These are phyloP conservation scores for Cosmia pyralina DNA, from an alignment of 2,888 invertebrate genomes.

Conservation along the genomic window DNA sequence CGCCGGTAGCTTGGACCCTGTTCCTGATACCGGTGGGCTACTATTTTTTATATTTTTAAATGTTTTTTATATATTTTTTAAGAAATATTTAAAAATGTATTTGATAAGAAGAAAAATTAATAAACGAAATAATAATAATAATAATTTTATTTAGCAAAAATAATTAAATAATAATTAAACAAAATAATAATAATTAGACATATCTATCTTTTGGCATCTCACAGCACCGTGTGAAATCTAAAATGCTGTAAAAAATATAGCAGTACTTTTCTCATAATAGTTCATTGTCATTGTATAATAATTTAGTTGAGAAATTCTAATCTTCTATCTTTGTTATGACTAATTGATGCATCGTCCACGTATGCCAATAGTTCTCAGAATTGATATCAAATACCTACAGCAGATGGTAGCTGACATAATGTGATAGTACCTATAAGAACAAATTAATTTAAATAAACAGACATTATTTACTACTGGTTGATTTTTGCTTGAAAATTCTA, in stretches of 20 bases:
- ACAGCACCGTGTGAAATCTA: slow-evolving; percentile 32
- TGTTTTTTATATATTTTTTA: too few relatives aligned
- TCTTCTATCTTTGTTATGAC: slow-evolving; percentile 30
- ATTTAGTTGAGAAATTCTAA: slow-evolving; percentile 23
- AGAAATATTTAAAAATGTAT: too few relatives aligned
- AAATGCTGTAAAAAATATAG: slow-evolving; percentile 24
- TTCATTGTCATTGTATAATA: slow-evolving; percentile 48
- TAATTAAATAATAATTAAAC: too few relatives aligned
- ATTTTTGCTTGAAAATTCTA: background rate
- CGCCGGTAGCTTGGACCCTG: too few relatives aligned
- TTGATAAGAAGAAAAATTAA: too few relatives aligned
- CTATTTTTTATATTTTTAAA: too few relatives aligned
- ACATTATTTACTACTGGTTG: slow-evolving; percentile 4
- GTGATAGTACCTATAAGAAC: slow-evolving; percentile 15
- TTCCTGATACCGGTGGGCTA: too few relatives aligned
- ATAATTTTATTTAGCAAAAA: too few relatives aligned
- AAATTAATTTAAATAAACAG: slow-evolving; percentile 1
- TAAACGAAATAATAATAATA: too few relatives aligned
- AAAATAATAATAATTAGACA: background rate
- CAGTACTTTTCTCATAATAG: slow-evolving; percentile 28
- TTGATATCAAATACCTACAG: slow-evolving; percentile 24
- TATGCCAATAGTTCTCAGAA: slow-evolving; percentile 47
- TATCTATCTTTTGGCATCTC: background rate
- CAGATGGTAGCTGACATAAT: slow-evolving; percentile 35
- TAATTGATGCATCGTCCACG: slow-evolving; percentile 18